Evolutionary conservation across 2,113 vertebrate species (phyloP), one percentile per base, ranked within the genome.

Genomic region (Vulpes vulpes): DNA sequence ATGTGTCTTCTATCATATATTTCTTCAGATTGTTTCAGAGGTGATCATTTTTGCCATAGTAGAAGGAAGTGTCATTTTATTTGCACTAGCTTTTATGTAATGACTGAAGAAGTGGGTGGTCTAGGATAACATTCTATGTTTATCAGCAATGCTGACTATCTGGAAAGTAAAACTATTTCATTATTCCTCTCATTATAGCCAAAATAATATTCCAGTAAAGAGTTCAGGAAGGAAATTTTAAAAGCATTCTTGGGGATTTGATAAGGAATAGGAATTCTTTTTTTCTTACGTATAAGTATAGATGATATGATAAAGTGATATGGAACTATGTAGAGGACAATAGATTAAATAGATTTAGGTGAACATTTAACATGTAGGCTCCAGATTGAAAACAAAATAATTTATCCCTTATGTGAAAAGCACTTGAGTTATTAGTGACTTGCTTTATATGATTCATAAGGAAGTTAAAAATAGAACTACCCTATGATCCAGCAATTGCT

Each of bases 61-160:
- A 57, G 71, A 93, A 93, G 27, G 51, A 96, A 71, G 86, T 59
- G 38, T 22, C 83, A 76, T 88, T 93, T 90, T 69, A 43, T 80
- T 89, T 96, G 23, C 74, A 67, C 59, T 92, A 9, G 0, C 53
- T 85, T 96, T 79, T 57, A 65, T 49, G 57, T 86, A 83, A 25
- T 82, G 8, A 80, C 25, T 76, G 43, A 84, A 22, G 38, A 95
- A 78, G 30, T 57, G 5, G 3, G 12, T 81, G 23, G 17, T 84
- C 57, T 94, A 22, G 25, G 23, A 86, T 65, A 14, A 43, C 85
- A 53, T 53, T 82, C 69, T 51, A 73, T 80, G 23, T 51, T 95
- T 92, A 89, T 78, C 53, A 78, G 53, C 27, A 69, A 17, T 92
- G 38, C 60, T 96, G 57, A 83, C 51, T 86, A 62, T 71, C 27